Conservation (phyloP, 2,797 vertebrate genomes). For the Hippopotamyrus pictus region DNA sequence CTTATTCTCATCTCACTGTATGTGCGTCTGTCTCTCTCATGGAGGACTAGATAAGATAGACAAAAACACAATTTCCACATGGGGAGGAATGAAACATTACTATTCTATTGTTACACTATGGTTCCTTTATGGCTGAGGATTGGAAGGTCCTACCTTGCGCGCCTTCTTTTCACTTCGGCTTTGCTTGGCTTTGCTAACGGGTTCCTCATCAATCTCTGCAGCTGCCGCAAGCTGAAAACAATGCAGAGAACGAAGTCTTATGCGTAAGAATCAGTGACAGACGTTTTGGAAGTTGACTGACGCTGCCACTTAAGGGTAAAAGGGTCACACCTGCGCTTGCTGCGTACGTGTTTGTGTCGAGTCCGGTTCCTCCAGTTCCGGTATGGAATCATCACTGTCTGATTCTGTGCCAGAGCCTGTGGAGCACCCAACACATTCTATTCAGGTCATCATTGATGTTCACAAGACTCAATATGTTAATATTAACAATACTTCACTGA, state of each 20-base stretch:
- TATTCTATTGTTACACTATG: neutral
- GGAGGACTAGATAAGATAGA: neutral
- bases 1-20: neutral
- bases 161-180: slow-evolving; percentile 98
- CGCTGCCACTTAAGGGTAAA: neutral
- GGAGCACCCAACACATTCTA: slow-evolving; percentile 25
- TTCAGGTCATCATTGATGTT: neutral
- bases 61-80: neutral
- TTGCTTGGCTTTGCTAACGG: slow-evolving; percentile 99
- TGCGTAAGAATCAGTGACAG: neutral
- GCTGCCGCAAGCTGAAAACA: slow-evolving; percentile 83
- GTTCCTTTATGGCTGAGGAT: neutral
- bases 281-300: neutral
- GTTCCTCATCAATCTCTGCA: slow-evolving; percentile 94
- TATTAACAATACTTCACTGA: neutral
- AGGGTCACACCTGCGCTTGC: slow-evolving; percentile 80
- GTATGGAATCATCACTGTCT: slow-evolving; percentile 95
- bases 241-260: neutral
- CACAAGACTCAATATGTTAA: neutral
- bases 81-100: neutral
- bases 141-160: slow-evolving; percentile 71
- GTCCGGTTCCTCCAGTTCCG: slow-evolving; percentile 93
- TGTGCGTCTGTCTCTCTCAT: neutral
- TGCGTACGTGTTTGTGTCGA: slow-evolving; percentile 92
- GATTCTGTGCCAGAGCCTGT: slow-evolving; percentile 95